Base-by-base conservation (phyloP, 1,140 invertebrate species). In the Drosophila kanapiae region DNA sequence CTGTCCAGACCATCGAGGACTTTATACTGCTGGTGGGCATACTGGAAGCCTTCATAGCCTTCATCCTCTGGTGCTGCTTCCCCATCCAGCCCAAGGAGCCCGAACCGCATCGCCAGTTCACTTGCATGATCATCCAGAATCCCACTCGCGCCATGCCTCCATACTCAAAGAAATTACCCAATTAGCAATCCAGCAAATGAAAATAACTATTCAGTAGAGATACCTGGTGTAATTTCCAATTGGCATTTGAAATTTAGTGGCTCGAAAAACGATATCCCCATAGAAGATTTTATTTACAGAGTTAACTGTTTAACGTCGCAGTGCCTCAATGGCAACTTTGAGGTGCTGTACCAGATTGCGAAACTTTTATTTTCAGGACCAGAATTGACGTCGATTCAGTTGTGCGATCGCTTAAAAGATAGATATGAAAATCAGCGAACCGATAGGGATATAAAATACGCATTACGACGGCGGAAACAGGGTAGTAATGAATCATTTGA, bases 31-130 rank as follows among this genome's bases (percentile, higher is more conserved):
- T 95, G 35, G 93, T 95, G 68, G 95, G 95, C n/a, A 95, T 95
- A 13, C 85, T 95, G 67, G 95, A 95, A 54, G 95, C 95, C 38
- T 95, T 95, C 85, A 93, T 95, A 58, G 95, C 95, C 11, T 95
- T 95, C 82, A 93, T 95, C 33, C 82, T 95, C 11, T 95, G 95
- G 95, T 95, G 95, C 81, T 95, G 95, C 82, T 95, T 95, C 83
- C 95, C 95, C 37, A 94, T 95, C 53, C 94, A 94, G 45, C 95
- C 94, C n/a, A 95, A 91, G 90, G 90, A 91, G 27, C 77, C 80
- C 3, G 80, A 75, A 11, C 80, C 76, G 27, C 84, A 91, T 68
- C 91, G 91, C 16, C 91, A 86, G 58, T 91, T 91, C 13, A 79
- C 90, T 14, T 91, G 90, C 53, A 91, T 90, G 49, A 81, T 91